Base-by-base conservation (phyloP, 2,113 vertebrate genomes). In the Girardinichthys multiradiatus region DNA sequence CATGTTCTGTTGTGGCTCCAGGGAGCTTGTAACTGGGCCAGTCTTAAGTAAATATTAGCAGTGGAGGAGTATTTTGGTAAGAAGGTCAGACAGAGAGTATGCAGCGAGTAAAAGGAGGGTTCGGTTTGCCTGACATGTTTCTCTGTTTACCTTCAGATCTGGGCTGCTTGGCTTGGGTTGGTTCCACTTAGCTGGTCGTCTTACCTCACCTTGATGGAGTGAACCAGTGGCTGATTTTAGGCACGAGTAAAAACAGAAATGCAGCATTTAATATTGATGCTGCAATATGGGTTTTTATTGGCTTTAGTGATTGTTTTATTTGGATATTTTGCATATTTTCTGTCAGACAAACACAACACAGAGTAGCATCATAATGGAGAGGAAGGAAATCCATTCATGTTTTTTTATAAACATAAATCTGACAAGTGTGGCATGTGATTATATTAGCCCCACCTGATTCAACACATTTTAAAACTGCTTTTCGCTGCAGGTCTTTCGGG, bases 31-130 rank as follows among this genome's bases (percentile, higher is more conserved):
- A 54, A 24, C 48, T 54, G 48, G 48, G 48, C 48, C 48, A 54
- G 48, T n/a, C 48, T 54, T 54, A 54, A 54, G 48, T 54, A 54
- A 54, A 54, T 54, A 54, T 54, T 54, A 54, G 48, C 21, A 54
- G 48, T 54, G 48, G 8, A 54, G 48, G 48, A 54, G 48, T 54
- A 54, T 54, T 54, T 54, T n/a, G 48, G 48, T 54, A 54, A n/a
- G 48, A 54, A n/a, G 48, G 48, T 54, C 48, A 54, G 48, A 54
- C 48, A 3, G 24, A 54, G 48, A 24, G 48, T 24, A n/a, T 5
- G 24, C 48, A 54, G 48, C 48, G 24, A 54, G 48, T 54, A 54
- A 54, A 54, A 54, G 21, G 21, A 54, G 48, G 48, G 17, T n/a
- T 24, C 8, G 21, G 7, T 54, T 54, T n/a, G 35, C 35, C 35